phyloP scores from a whole-genome alignment of 2,113 vertebrate species.

The Mirounga angustirostris region DNA sequence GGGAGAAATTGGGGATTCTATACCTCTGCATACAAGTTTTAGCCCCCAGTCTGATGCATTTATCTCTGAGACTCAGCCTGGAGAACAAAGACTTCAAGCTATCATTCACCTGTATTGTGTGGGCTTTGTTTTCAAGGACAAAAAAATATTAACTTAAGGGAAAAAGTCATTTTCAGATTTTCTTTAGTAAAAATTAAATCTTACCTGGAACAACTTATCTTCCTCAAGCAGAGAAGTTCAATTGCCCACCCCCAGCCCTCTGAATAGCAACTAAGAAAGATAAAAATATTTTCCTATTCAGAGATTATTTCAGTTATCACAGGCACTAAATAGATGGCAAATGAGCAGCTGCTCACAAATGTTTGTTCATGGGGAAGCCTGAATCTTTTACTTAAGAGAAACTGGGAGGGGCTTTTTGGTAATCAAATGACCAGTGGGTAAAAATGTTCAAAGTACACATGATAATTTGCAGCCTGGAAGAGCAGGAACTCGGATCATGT shows the following conservation, averaged over 20 bases:
- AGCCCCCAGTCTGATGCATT: background rate
- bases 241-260: constrained; percentile 26
- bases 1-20: background rate
- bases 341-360: background rate
- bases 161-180: constrained; percentile 66
- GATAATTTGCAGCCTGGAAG: background rate
- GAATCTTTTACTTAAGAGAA: background rate
- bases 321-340: constrained; percentile 17
- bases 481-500: background rate
- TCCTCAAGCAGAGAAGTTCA: constrained; percentile 67
- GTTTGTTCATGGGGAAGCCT: background rate
- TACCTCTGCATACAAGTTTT: background rate
- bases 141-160: constrained; percentile 62
- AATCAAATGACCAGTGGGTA: background rate
- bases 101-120: background rate
- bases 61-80: constrained; percentile 28
- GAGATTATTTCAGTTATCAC: constrained; percentile 45
- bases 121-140: constrained; percentile 71
- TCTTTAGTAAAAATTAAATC: constrained; percentile 71
- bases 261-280: constrained; percentile 57
- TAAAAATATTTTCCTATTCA: constrained; percentile 58
- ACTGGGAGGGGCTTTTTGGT: background rate
- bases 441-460: background rate
- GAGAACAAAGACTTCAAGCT: constrained; percentile 48
- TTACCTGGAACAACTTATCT: constrained; percentile 62